Base-by-base conservation (phyloP, 2,888 invertebrate species). In the Dicycla oo region DNA sequence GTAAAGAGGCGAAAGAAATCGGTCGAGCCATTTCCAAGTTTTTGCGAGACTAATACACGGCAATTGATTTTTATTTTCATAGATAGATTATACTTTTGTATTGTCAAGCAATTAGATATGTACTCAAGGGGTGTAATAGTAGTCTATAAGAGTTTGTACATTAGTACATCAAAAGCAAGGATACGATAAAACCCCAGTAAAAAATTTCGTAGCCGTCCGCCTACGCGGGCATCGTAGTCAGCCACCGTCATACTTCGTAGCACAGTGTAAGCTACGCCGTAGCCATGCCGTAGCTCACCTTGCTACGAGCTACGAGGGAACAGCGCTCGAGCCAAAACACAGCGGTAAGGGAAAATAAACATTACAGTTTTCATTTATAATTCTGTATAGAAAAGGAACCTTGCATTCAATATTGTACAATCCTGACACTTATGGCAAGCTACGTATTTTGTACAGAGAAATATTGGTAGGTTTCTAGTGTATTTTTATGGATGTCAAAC, bases 181-280 rank as follows among this genome's bases (percentile, higher is more conserved):
- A 43, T 47, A 30, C 2, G 11, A 15, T 30, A 40, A 43, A 26
- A 10, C 1, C 6, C 10, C 3, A 10, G 3, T 43, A 0, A 18
- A 18, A 2, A 20, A 10, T 43, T 58, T 45, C 60, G 53, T 72
- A 72, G 60, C 11, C 53, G 13, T 5, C 5, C 11, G 5, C 11
- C n/a, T 51, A 13, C 49, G n/a, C 2, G 49, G n/a, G 26, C 3
- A 6, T 23, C 75, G 73, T 51, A 51, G 49, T 20, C 23, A 8
- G 34, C 2, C 7, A 10, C 7, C 7, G 13, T 11, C 4, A 4
- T 30, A 30, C 4, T 30, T 26, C 45, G 76, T 73, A 76, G 58
- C 30, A 18, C 20, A 1, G 11, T 6, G n/a, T 0, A 15, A 0
- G 57, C 76, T 76, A 74, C 76, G 73, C 30, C 73, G 76, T 74